Conservation (phyloP, 2,888 invertebrate species). For the Nemotelus pantherinus region DNA sequence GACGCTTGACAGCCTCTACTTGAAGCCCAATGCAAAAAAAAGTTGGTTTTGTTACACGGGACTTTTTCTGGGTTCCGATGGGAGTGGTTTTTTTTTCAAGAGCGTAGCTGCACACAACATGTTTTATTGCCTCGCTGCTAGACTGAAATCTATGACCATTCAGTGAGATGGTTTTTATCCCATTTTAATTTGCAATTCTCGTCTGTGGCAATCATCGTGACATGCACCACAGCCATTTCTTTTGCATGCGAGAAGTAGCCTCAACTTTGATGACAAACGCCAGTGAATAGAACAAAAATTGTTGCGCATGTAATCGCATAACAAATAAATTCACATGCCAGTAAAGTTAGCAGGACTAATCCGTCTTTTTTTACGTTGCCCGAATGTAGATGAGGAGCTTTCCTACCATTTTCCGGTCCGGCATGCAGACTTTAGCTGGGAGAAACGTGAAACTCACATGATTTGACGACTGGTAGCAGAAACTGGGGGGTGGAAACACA, state of each 20-base stretch:
- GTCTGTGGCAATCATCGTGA: conserved; percentile 35
- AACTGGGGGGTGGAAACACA: conserved; percentile 18
- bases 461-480: neutral
- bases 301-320: conserved; percentile 41
- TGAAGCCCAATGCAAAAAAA: neutral
- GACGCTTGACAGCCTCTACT: neutral
- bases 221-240: neutral
- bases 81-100: neutral
- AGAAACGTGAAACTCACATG: conserved; percentile 41
- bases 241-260: conserved; percentile 2
- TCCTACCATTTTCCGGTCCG: conserved; percentile 14
- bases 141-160: conserved; percentile 30
- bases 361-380: conserved; percentile 44
- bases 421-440: conserved; percentile 38
- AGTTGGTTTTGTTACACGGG: too few relatives aligned
- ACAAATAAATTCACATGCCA: conserved; percentile 42
- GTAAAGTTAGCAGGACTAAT: conserved; percentile 40
- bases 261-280: conserved; percentile 1
- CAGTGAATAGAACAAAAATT: conserved; percentile 23
- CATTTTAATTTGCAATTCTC: conserved; percentile 41
- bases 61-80: too few relatives aligned
- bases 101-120: neutral
- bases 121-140: neutral
- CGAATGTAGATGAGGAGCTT: conserved; percentile 37
- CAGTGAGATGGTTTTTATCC: conserved; percentile 33